Evolutionary conservation across 2,797 vertebrate species (phyloP), one percentile per base, ranked within the genome.

Genomic region (Neopelma chrysocephalum): DNA sequence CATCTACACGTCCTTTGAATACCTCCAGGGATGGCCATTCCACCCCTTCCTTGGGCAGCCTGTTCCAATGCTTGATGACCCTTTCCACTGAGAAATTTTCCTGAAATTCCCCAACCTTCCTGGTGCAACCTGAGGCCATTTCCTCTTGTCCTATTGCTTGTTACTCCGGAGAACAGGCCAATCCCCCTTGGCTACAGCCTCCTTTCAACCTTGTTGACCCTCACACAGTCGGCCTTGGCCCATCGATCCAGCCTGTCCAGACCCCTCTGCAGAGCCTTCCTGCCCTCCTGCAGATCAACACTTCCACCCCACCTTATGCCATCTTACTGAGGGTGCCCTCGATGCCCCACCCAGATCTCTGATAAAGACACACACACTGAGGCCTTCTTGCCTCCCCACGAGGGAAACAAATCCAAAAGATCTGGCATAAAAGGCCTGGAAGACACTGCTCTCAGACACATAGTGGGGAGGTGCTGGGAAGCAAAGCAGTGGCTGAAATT

Each of bases 401-500:
- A 77, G 50, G 62, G 54, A 70, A 73, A 61, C n/a, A 60, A 79
- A 77, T 69, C 73, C 58, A 15, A 38, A 68, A 88, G 56, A 71
- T 21, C 42, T 65, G 61, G 36, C 48, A 64, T 48, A 69, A 91
- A 83, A 80, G 53, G 43, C 71, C 60, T 91, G 70, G 32, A 82
- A 79, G 82, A 89, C 61, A 54, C 51, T 38, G 42, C 23, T 38
- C 38, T 61, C 32, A 31, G 73, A 82, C 66, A 86, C 80, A 31
- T 20, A 50, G 66, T 38, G 25, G 38, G 51, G 60, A 77, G 53
- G 72, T 93, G 62, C 76, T 80, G 54, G 85, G 70, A 93, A 82
- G 93, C 36, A 89, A 93, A 93, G 83, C 32, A 89, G 82, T 76
- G 87, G 82, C 79, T 93, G 89, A 91, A 95, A 82, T 84, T 88